phyloP scores from a whole-genome alignment of 1,140 invertebrate species.

The Leptoteleia sp. region DNA sequence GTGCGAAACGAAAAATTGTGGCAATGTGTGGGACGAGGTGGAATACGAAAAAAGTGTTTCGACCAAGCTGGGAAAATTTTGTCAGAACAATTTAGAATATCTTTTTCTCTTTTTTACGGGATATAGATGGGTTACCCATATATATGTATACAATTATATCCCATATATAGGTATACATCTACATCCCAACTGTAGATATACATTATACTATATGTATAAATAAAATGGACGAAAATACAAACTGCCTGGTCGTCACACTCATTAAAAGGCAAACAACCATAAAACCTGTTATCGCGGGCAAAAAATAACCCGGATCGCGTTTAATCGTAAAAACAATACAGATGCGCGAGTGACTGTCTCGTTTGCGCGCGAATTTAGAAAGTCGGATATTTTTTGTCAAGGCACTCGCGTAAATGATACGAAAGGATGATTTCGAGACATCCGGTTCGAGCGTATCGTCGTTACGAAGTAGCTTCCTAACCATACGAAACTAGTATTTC shows the following conservation, averaged over 20 bases:
- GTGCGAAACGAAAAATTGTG: conserved; percentile 6
- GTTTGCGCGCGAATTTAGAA: conserved; percentile 47
- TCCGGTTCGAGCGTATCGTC: conserved; percentile 61
- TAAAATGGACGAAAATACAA: no score
- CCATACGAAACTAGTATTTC: conserved; percentile 59
- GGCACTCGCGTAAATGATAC: conserved; percentile 57
- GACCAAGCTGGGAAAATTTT: no score
- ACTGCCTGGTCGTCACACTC: no score
- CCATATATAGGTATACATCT: no score
- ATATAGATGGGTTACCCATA: no score
- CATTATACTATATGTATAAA: no score
- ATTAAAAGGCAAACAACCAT: no score
- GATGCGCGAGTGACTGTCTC: conserved; percentile 27
- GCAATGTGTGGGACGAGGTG: background rate
- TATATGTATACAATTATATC: no score
- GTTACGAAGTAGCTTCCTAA: conserved; percentile 52
- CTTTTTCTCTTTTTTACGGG: no score
- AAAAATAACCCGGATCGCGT: conserved; percentile 15
- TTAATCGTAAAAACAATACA: conserved; percentile 32
- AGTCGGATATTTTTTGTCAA: conserved; percentile 54
- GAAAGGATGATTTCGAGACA: conserved; percentile 65
- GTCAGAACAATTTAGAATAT: no score
- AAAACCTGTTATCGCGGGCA: no score
- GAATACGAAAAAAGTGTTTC: background rate
- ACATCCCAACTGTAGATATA: no score